phyloP scores from a whole-genome alignment of 2,113 vertebrate species.

The Toxostoma redivivum region DNA sequence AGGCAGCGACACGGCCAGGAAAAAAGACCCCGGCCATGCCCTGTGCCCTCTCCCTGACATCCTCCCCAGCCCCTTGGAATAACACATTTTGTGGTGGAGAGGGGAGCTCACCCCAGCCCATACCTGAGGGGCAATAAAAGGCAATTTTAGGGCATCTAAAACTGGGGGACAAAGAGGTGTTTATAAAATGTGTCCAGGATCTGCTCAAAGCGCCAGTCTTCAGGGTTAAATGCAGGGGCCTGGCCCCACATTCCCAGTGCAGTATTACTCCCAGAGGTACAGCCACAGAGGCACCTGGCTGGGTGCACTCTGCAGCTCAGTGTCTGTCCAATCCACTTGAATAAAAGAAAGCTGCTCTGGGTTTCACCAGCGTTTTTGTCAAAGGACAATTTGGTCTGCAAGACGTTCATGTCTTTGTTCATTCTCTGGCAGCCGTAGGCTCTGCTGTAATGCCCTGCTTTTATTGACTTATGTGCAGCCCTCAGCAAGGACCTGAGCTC shows the following conservation, averaged over 20 bases:
- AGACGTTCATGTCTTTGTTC: not conserved
- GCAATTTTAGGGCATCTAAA: not conserved
- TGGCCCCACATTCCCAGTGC: fast-evolving
- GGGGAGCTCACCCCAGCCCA: fast-evolving
- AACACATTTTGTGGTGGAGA: fast-evolving
- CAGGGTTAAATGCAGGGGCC: not conserved
- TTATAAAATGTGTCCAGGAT: not conserved
- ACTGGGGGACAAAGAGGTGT: not conserved
- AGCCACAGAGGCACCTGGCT: not conserved
- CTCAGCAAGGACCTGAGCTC: not conserved
- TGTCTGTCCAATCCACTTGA: not conserved
- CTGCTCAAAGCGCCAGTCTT: not conserved
- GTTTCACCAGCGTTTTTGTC: not conserved
- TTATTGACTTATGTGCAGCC: not conserved
- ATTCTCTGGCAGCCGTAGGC: not conserved
- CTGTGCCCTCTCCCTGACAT: not conserved
- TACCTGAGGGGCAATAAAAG: not conserved
- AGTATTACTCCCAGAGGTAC: not conserved
- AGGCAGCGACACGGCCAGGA: not conserved
- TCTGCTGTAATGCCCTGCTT: not conserved
- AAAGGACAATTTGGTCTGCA: not conserved
- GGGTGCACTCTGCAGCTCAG: fast-evolving
- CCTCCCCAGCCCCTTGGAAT: not conserved
- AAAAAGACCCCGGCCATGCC: fast-evolving
- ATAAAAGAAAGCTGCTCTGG: not conserved